Percentiles rank a stretch among this genome's conserved stretches.
phyloP scores from a whole-genome alignment of 92 coral and sea anemone species.

The Parazoanthus atlanticus region DNA sequence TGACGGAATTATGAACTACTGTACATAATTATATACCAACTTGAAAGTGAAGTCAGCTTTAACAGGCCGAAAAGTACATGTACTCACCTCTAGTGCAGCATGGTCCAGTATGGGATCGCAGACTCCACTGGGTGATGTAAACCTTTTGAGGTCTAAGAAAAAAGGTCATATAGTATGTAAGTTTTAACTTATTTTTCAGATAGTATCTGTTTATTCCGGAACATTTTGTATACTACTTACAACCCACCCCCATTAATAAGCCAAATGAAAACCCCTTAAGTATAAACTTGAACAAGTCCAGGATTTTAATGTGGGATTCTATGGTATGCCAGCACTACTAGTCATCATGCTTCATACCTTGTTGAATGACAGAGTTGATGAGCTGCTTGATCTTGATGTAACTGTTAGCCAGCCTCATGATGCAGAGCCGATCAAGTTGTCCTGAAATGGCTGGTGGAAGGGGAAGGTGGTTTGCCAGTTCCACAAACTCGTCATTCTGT shows the following conservation, averaged over 20 bases:
- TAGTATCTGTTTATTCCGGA: too few species aligned
- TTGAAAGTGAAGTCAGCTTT: neutral
- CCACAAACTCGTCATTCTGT: constrained; percentile 94
- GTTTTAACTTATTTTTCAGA: too few species aligned
- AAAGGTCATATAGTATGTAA: neutral
- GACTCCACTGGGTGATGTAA: constrained; percentile 41
- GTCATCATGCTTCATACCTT: too few species aligned
- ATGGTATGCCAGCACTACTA: too few species aligned
- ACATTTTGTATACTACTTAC: neutral
- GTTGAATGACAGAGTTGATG: constrained; percentile 43
- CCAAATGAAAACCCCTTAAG: too few species aligned
- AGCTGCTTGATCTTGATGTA: constrained; percentile 95
- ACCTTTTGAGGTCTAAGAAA: constrained; percentile 61
- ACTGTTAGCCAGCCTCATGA: constrained; percentile 99
- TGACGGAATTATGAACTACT: too few species aligned
- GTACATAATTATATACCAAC: neutral
- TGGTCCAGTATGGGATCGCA: constrained; percentile 60
- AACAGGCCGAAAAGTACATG: neutral
- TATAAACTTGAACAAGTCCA: too few species aligned
- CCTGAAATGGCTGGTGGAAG: constrained; percentile 73
- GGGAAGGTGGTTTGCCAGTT: constrained; percentile 94
- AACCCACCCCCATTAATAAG: neutral
- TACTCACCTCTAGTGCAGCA: constrained; percentile 71
- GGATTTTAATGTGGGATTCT: too few species aligned
- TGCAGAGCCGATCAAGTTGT: constrained; percentile 92